Conservation (phyloP, 2,113 vertebrate genomes). For the Chrysemys picta region DNA sequence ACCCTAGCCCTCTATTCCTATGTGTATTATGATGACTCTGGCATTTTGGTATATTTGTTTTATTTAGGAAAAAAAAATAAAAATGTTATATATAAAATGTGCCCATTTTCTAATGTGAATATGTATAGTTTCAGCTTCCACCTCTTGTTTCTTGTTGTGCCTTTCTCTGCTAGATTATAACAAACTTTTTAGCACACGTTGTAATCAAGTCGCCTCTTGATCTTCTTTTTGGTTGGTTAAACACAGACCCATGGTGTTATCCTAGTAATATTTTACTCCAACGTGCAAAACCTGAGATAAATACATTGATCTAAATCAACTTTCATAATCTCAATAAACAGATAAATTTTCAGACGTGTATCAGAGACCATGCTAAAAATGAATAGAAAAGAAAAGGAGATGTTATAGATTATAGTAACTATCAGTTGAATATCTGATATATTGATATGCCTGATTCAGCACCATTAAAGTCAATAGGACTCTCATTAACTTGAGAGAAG, state of each 20-base stretch:
- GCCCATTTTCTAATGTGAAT: not conserved
- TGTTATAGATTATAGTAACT: not conserved
- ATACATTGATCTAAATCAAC: not conserved
- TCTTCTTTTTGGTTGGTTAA: not conserved
- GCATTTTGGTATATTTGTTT: not conserved
- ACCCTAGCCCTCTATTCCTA: not conserved
- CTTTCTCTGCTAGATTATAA: not conserved
- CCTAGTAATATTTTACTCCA: not conserved
- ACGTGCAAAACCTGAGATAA: not conserved
- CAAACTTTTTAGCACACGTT: not conserved
- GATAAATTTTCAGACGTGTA: not conserved
- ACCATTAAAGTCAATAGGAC: not conserved
- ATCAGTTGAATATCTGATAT: not conserved
- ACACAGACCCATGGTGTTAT: not conserved
- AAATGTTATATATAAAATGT: too few species aligned
- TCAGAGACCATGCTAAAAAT: not conserved
- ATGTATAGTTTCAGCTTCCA: not conserved
- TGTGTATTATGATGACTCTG: not conserved
- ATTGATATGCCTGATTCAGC: not conserved
- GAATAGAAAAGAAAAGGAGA: not conserved
- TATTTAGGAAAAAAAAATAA: not conserved
- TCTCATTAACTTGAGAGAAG: not conserved
- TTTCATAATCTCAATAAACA: not conserved
- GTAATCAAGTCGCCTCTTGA: not conserved
- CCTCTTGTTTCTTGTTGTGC: not conserved